Conservation (phyloP, 2,797 vertebrate species). For the Zalophus californianus region DNA sequence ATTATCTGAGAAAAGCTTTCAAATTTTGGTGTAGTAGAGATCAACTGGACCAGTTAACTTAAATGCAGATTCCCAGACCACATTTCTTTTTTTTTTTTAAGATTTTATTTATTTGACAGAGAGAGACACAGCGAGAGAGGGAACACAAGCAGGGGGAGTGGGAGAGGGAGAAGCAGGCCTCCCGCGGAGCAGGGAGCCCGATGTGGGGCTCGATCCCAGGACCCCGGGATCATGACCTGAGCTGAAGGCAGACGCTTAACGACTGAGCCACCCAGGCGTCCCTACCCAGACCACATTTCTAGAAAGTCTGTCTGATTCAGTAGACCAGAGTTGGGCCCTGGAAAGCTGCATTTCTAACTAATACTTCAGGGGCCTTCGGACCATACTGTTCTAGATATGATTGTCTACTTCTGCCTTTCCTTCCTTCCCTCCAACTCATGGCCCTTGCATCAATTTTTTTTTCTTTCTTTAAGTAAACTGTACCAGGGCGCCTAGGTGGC, state of each 20-base stretch:
- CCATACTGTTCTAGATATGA: background rate
- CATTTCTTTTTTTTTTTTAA: background rate
- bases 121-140: no score
- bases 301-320: background rate
- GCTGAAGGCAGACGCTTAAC: no score
- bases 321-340: background rate
- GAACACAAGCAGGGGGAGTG: no score
- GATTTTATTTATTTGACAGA: no score
- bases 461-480: background rate
- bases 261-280: no score
- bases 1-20: constrained; percentile 9
- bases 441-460: background rate
- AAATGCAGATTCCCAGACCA: background rate
- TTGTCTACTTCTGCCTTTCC: background rate
- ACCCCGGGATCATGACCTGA: no score
- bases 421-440: background rate
- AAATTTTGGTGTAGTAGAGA: background rate
- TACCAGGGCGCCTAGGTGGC: no score
- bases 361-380: background rate
- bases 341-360: background rate
- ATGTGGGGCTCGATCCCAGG: no score
- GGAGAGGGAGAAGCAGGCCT: no score
- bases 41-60: background rate
- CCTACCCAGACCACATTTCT: background rate
- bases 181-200: no score